Evolutionary conservation across 2,113 vertebrate species (phyloP).

Genomic region (Chaetodon auriga): DNA sequence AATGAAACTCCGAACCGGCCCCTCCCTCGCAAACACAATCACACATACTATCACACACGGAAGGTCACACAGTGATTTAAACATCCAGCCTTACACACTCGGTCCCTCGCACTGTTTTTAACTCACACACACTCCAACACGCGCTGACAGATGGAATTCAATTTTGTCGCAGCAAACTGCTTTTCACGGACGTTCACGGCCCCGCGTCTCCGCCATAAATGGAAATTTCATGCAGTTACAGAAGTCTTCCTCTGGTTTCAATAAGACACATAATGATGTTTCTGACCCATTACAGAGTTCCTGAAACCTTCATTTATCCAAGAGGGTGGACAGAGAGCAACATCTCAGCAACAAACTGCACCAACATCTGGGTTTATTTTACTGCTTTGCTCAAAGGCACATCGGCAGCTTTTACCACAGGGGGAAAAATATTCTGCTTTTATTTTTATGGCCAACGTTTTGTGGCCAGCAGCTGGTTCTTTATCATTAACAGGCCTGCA

Average conservation of each 20-base stretch:
- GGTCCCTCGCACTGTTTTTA: neutral
- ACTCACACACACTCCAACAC: neutral
- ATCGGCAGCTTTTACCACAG: neutral
- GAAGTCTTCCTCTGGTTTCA: conserved; percentile 30
- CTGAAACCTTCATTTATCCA: conserved; percentile 9
- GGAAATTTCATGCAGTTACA: conserved; percentile 28
- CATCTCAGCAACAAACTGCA: neutral
- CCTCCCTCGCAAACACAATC: conserved; percentile 11
- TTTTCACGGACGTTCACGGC: conserved; percentile 25
- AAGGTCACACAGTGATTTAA: conserved; percentile 56
- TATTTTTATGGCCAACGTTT: too few species aligned
- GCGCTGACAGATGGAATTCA: conserved; percentile 20
- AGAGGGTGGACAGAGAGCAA: neutral
- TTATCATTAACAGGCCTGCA: too few species aligned
- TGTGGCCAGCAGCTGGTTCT: too few species aligned
- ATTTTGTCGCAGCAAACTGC: conserved; percentile 46
- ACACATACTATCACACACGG: conserved; percentile 30
- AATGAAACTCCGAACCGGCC: neutral
- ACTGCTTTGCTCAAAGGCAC: conserved; percentile 11
- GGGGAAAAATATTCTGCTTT: neutral
- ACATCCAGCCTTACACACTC: conserved; percentile 10
- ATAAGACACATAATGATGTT: conserved; percentile 6
- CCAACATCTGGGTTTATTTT: neutral
- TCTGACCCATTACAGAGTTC: conserved; percentile 17
- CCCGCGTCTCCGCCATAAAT: conserved; percentile 31